These are phyloP conservation scores for Heterohyrax brucei DNA, from an alignment of 2,797 vertebrate species.

Conservation along the genomic window DNA sequence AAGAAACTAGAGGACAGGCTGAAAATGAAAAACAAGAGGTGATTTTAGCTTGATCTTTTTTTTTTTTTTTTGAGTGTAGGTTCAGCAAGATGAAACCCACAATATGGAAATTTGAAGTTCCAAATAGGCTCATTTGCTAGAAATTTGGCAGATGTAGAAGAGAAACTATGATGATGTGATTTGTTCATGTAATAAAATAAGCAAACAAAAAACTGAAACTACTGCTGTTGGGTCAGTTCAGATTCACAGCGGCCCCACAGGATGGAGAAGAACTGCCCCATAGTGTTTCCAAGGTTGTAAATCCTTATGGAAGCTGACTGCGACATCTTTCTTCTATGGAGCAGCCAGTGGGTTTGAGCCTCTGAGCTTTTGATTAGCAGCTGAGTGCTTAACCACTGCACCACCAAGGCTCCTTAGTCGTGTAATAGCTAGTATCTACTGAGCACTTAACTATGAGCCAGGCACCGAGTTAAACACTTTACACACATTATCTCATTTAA, in stretches of 20 bases:
- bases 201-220: too few species aligned
- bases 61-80: background rate
- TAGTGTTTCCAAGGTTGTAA: too few species aligned
- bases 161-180: constrained; percentile 7
- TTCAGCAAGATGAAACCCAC: constrained; percentile 45
- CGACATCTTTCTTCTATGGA: too few species aligned
- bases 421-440: constrained; percentile 54
- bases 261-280: too few species aligned
- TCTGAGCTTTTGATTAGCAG: too few species aligned
- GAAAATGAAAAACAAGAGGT: constrained; percentile 40
- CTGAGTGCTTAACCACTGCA: too few species aligned
- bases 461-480: constrained; percentile 53
- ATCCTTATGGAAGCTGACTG: too few species aligned
- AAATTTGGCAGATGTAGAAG: constrained; percentile 50
- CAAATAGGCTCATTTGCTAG: background rate
- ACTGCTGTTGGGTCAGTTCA: too few species aligned
- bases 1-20: constrained; percentile 34
- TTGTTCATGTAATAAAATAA: constrained; percentile 3
- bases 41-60: constrained; percentile 9
- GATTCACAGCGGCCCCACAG: too few species aligned
- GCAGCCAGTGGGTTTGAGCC: too few species aligned
- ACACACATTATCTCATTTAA: constrained; percentile 38
- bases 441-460: constrained; percentile 21
- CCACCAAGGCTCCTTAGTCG: background rate
- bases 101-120: constrained; percentile 63